phyloP scores from a whole-genome alignment of 2,888 invertebrate species.

The Amphipoea lucens region DNA sequence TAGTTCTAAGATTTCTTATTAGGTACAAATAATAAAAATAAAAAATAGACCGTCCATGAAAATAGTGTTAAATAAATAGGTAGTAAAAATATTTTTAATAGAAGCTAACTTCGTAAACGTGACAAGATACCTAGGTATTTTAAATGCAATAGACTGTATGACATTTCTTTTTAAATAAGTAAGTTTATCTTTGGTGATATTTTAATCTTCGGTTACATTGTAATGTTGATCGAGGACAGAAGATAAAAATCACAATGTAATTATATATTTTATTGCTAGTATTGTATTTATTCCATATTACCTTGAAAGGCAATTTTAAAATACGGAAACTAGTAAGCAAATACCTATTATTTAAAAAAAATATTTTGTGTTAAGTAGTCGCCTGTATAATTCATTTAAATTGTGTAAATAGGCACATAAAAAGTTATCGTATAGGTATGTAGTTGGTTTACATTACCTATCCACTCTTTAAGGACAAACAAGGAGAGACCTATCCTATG shows the following conservation, averaged over 20 bases:
- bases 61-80: constrained; percentile 8
- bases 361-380: not conserved
- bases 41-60: constrained; percentile 36
- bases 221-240: constrained; percentile 15
- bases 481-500: not conserved
- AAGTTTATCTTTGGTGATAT: constrained; percentile 18
- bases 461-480: not conserved
- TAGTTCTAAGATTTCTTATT: constrained; percentile 58
- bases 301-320: constrained; percentile 52
- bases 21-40: constrained; percentile 60
- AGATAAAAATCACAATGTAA: constrained; percentile 28
- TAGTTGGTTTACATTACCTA: not conserved
- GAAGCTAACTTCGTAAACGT: constrained; percentile 40
- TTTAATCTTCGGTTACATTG: constrained; percentile 26
- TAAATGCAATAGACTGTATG: constrained; percentile 11
- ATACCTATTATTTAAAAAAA: not conserved
- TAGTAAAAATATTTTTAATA: constrained; percentile 10
- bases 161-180: constrained; percentile 5
- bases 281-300: constrained; percentile 60
- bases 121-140: not conserved
- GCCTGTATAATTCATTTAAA: not conserved
- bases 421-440: not conserved
- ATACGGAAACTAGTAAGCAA: constrained; percentile 48
- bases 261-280: constrained; percentile 42
- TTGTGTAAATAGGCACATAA: constrained; percentile 23